Conservation (phyloP, 1,140 invertebrate species). For the Drosophila murphyi region DNA sequence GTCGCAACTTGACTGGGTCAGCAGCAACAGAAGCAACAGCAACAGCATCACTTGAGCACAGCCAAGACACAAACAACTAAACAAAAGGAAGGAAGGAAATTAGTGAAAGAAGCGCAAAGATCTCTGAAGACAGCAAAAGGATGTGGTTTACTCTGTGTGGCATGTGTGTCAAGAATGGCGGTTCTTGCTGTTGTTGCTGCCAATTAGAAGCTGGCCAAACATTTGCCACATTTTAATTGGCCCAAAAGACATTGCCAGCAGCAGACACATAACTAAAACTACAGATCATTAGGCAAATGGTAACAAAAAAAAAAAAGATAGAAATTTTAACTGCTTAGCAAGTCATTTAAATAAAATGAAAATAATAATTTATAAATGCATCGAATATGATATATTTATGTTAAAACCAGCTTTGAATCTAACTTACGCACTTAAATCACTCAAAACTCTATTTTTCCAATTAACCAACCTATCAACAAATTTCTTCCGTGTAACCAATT, state of each 20-base stretch:
- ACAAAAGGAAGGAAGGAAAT: conserved; percentile 40
- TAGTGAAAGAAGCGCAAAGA: conserved; percentile 16
- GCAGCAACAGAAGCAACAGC: conserved; percentile 1
- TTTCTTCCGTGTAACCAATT: too few species aligned
- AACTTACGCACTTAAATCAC: too few species aligned
- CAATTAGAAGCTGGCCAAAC: conserved; percentile 62
- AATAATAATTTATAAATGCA: too few species aligned
- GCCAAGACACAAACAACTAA: conserved; percentile 2
- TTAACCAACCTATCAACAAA: too few species aligned
- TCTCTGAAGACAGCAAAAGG: conserved; percentile 21
- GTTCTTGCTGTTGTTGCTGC: conserved; percentile 47
- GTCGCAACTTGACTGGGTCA: conserved; percentile 68
- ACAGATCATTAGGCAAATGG: conserved; percentile 72
- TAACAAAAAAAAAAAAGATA: conserved; percentile 34
- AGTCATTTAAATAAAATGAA: too few species aligned
- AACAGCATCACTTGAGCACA: conserved; percentile 48
- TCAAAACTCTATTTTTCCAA: too few species aligned
- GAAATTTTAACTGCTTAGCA: neutral
- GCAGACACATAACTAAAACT: conserved; percentile 9
- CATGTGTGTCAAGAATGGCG: conserved; percentile 39
- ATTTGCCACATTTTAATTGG: conserved; percentile 72
- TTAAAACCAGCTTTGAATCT: too few species aligned
- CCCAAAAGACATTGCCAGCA: conserved; percentile 29
- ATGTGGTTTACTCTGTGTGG: conserved; percentile 2
- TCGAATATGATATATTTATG: too few species aligned